A percentile compares a stretch with the other conserved stretches of the same genome.
Evolutionary conservation across 2,797 vertebrate genomes (phyloP).

Genomic region (Anguilla pacifica): DNA sequence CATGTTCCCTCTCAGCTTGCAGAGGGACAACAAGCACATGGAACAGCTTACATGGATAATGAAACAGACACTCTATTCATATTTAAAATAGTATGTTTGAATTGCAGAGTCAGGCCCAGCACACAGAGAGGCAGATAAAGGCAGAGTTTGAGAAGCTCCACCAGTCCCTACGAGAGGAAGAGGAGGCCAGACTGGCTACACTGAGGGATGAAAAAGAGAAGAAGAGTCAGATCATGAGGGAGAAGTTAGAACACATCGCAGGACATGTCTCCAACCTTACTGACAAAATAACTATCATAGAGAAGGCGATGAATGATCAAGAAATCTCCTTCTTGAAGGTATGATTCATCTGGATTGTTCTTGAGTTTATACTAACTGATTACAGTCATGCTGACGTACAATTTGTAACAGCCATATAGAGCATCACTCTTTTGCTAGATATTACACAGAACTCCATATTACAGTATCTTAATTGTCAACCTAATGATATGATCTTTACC

Average conservation of each 20-base stretch:
- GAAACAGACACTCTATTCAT: background rate
- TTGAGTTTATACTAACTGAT: no score
- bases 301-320: background rate
- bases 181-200: conserved; percentile 25
- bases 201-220: conserved; percentile 36
- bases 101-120: conserved; percentile 16
- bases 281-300: conserved; percentile 29
- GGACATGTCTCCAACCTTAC: conserved; percentile 21
- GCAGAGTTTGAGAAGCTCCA: conserved; percentile 12
- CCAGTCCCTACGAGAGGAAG: conserved; percentile 41
- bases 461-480: no score
- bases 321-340: conserved; percentile 37
- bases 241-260: conserved; percentile 34
- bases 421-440: no score
- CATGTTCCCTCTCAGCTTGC: no score
- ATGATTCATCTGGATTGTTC: background rate
- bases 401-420: no score
- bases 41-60: background rate
- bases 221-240: conserved; percentile 36
- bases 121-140: conserved; percentile 19
- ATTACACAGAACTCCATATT: no score
- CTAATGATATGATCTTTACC: no score
- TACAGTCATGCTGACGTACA: no score
- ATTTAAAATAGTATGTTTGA: background rate
- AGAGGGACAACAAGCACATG: background rate